Evolutionary conservation across 2,113 vertebrate species (phyloP).

Genomic region (Oenanthe oenanthe): DNA sequence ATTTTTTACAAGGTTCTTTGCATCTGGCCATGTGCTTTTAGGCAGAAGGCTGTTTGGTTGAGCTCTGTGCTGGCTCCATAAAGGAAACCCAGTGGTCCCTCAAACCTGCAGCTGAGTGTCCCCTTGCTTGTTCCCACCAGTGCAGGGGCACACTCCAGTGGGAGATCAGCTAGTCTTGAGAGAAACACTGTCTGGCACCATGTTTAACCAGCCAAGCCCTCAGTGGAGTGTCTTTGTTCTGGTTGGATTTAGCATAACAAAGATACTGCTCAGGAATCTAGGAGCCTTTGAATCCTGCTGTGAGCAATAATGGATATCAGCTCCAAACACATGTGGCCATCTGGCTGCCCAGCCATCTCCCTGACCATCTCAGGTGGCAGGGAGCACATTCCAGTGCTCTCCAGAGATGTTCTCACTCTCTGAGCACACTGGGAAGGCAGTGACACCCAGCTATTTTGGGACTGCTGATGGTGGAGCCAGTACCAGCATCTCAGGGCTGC

Average conservation of each 20-base stretch:
- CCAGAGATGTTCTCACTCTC: neutral
- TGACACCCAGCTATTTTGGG: neutral
- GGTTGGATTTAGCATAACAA: neutral
- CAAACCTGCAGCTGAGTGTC: neutral
- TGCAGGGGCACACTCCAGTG: neutral
- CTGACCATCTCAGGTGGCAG: neutral
- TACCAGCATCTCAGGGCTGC: neutral
- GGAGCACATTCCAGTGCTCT: neutral
- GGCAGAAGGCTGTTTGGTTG: neutral
- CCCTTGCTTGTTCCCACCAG: neutral
- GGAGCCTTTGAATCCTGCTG: neutral
- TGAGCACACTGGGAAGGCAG: neutral
- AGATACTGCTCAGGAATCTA: neutral
- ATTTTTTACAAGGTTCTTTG: neutral
- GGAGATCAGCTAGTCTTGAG: neutral
- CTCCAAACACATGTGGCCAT: constrained; percentile 15
- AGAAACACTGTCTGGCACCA: neutral
- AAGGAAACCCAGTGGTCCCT: neutral
- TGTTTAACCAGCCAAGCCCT: neutral
- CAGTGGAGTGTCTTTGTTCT: neutral
- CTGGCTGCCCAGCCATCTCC: constrained; percentile 7
- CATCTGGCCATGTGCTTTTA: neutral
- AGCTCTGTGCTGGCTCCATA: neutral
- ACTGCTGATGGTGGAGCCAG: neutral
- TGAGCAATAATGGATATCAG: neutral